phyloP scores from a whole-genome alignment of 2,888 invertebrate genomes.

The Shargacucullia verbasci region DNA sequence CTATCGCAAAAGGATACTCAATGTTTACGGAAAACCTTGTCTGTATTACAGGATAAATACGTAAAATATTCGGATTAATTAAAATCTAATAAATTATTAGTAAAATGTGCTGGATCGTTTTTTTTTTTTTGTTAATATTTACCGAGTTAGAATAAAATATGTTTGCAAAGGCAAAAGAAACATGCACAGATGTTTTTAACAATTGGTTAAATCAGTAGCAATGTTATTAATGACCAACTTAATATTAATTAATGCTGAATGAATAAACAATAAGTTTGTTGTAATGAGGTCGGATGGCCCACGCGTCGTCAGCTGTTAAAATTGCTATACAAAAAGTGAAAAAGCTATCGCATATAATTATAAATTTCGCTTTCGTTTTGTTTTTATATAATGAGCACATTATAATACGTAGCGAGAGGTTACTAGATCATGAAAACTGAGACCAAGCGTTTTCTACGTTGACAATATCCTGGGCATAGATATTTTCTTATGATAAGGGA shows the following conservation, averaged over 20 bases:
- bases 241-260: constrained; percentile 8
- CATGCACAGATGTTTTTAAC: constrained; percentile 4
- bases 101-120: too few species aligned
- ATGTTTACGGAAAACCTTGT: too few species aligned
- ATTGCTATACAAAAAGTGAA: constrained; percentile 3
- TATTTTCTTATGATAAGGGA: too few species aligned
- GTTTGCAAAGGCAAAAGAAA: constrained; percentile 6
- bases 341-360: neutral
- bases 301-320: neutral
- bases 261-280: constrained; percentile 6
- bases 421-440: constrained; percentile 27
- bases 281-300: neutral
- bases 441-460: neutral
- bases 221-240: neutral
- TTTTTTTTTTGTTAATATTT: too few species aligned
- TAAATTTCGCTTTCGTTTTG: constrained; percentile 38
- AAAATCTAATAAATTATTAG: too few species aligned
- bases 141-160: constrained; percentile 3
- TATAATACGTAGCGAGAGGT: constrained; percentile 13
- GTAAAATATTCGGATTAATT: too few species aligned
- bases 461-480: too few species aligned
- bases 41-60: too few species aligned
- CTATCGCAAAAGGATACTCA: too few species aligned
- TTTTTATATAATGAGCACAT: constrained; percentile 31
- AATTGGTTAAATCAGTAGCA: constrained; percentile 5